Conservation (phyloP, 2,888 invertebrate genomes). For the Pandemis cinnamomeana region DNA sequence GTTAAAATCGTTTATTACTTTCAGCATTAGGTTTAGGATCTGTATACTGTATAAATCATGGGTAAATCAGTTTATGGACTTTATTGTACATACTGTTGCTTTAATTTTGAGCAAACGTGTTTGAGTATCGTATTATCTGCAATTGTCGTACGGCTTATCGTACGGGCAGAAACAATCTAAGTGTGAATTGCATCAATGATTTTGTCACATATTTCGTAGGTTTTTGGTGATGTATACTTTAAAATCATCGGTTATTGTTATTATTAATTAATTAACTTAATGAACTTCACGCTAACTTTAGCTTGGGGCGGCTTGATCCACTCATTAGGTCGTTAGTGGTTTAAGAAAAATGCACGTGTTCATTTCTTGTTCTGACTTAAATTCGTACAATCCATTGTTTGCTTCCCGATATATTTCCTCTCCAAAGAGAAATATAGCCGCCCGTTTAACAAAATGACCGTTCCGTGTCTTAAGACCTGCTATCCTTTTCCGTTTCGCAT, state of each 20-base stretch:
- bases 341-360: too few species aligned
- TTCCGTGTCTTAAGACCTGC: slow-evolving; percentile 53
- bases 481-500: slow-evolving; percentile 46
- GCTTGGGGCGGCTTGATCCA: too few species aligned
- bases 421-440: slow-evolving; percentile 50
- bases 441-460: slow-evolving; percentile 54
- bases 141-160: too few species aligned
- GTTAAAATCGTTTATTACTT: neutral
- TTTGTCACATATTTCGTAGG: too few species aligned
- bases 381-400: neutral
- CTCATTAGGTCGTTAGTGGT: too few species aligned
- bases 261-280: too few species aligned
- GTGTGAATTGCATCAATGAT: too few species aligned
- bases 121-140: too few species aligned
- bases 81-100: neutral
- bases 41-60: neutral
- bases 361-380: neutral
- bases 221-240: too few species aligned
- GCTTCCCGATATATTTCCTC: slow-evolving; percentile 48
- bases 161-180: too few species aligned
- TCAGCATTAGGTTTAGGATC: neutral
- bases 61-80: neutral
- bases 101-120: neutral
- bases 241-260: too few species aligned
- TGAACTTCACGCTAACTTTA: too few species aligned